These are phyloP conservation scores for Lordiphosa collinella DNA, from an alignment of 1,140 invertebrate genomes.

Conservation along the genomic window DNA sequence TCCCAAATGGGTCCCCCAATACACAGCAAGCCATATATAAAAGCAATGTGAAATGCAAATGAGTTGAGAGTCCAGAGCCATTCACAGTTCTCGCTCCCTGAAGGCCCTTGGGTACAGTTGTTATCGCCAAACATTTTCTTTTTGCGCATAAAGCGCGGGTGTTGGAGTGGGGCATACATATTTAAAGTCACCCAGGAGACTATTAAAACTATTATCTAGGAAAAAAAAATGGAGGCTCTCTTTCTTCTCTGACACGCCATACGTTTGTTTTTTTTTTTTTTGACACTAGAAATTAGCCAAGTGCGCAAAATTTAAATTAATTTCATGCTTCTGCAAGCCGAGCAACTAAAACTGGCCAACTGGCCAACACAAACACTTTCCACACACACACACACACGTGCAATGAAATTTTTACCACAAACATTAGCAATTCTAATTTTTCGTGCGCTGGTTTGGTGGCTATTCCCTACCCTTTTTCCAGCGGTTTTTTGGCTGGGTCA, in stretches of 20 bases:
- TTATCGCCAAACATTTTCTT: constrained; percentile 1
- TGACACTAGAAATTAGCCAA: constrained; percentile 63
- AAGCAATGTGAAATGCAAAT: constrained; percentile 10
- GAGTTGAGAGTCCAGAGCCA: constrained; percentile 3
- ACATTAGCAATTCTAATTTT: constrained; percentile 68
- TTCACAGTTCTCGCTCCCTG: not conserved
- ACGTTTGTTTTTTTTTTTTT: constrained; percentile 25
- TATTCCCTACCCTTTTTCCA: constrained; percentile 17
- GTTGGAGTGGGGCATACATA: not conserved
- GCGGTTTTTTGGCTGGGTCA: constrained; percentile 46
- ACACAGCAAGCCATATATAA: constrained; percentile 4
- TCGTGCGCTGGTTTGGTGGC: constrained; percentile 41
- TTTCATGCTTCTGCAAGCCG: constrained; percentile 63
- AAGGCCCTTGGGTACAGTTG: constrained; percentile 4
- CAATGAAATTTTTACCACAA: constrained; percentile 60
- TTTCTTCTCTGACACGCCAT: constrained; percentile 3
- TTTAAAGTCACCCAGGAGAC: constrained; percentile 51
- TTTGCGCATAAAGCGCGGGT: not conserved
- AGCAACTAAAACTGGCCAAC: constrained; percentile 42
- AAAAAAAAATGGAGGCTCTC: constrained; percentile 13
- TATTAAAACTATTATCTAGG: constrained; percentile 67
- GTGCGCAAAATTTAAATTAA: constrained; percentile 70
- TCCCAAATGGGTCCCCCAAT: constrained; percentile 2
- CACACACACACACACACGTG: constrained; percentile 1
- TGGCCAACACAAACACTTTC: constrained; percentile 38